Evolutionary conservation across 2,113 vertebrate genomes (phyloP).

Genomic region (Corythornis cristatus): DNA sequence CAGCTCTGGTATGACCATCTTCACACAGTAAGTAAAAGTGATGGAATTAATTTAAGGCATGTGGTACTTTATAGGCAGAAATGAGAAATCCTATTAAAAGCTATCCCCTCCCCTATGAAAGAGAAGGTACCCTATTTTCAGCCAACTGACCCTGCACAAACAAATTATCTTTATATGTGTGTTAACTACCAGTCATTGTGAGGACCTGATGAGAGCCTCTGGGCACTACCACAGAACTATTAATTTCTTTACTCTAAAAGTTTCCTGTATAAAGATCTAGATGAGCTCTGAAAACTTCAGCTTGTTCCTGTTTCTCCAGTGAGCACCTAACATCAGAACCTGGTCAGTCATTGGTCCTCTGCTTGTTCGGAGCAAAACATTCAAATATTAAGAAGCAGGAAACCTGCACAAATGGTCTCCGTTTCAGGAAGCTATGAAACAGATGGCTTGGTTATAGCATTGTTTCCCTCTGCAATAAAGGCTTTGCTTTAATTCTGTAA

Average conservation of each 20-base stretch:
- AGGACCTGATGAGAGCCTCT: rapidly evolving
- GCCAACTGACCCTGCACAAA: background rate
- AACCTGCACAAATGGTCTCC: background rate
- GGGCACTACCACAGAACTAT: background rate
- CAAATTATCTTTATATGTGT: background rate
- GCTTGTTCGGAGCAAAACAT: background rate
- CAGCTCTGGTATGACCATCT: background rate
- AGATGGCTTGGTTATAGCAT: slow-evolving; percentile 34
- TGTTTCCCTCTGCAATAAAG: background rate
- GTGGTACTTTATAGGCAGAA: background rate
- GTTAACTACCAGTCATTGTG: background rate
- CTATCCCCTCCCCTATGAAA: background rate
- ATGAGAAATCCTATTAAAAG: background rate
- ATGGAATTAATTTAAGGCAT: background rate
- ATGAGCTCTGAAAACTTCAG: background rate
- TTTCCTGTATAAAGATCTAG: background rate
- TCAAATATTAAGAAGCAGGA: background rate
- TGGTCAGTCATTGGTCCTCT: background rate
- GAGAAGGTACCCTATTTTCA: background rate
- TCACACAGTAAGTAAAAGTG: background rate
- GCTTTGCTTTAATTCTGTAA: slow-evolving; percentile 48
- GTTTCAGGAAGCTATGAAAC: background rate
- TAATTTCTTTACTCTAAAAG: background rate
- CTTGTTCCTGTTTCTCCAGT: background rate
- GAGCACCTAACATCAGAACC: background rate